Evolutionary conservation across 2,797 vertebrate species (phyloP), one percentile per base, ranked within the genome.

Genomic region (Synaphobranchus kaupii): DNA sequence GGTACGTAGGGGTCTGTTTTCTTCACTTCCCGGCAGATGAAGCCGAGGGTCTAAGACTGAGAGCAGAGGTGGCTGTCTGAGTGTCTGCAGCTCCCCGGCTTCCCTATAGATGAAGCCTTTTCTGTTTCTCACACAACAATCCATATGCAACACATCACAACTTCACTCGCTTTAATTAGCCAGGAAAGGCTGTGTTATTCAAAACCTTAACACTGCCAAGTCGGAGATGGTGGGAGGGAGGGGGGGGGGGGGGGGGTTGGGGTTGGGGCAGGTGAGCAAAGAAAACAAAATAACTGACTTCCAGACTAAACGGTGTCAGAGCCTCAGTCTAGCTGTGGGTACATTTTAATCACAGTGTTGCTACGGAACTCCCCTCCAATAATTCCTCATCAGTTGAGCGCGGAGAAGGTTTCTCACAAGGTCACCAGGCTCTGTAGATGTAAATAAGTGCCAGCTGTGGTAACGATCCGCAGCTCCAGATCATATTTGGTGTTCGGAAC

Each of bases 291-390:
- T 50, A 66, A 81, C 39, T 63, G 52, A 78, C 84, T 2, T 81
- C 71, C 83, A 88, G 87, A 85, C 84, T 88, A 88, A 88, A 88
- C 84, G 85, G 60, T 28, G 83, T 85, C 87, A 60, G 56, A 10
- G n/a, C 39, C 71, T 66, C 7, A 25, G 71, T 17, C 71, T 52
- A 52, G 76, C 84, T 10, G 84, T 44, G 76, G 73, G 82, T 15
- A 28, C 54, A 56, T 34, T 81, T 78, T 85, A 88, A 85, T 82
- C 63, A 68, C 54, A 25, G n/a, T 25, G 3, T 2, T 10, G 66
- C 34, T 47, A 44, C 52, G 50, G 28, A 31, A 1, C 39, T 48
- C 34, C 56, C 78, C 20, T 60, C 71, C n/a, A 15, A 22, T 81
- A 48, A 28, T 68, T 52, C 28, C 83, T 9, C 50, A 44, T 47